Evolutionary conservation across 64 coral and sea anemone species (phyloP).

Genomic region (Dendronephthya gigantea): DNA sequence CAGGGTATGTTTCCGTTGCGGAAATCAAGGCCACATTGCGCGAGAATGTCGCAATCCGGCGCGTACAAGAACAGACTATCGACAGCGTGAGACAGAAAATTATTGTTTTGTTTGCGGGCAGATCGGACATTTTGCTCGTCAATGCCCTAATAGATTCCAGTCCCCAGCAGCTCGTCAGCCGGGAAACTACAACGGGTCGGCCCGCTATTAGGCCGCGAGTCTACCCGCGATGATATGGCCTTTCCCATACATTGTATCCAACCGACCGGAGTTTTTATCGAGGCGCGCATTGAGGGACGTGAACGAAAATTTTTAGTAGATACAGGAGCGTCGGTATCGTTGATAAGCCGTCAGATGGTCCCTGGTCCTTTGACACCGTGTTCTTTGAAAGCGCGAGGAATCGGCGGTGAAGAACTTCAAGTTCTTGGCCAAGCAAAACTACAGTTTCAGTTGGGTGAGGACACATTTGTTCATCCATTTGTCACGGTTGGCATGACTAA

Average conservation of each 20-base stretch:
- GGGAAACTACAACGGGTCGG: not conserved
- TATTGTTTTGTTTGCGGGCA: not conserved
- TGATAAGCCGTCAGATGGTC: not conserved
- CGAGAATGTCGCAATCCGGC: not conserved
- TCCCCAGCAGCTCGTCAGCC: not conserved
- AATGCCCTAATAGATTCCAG: not conserved
- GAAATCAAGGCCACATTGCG: not conserved
- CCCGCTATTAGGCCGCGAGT: not conserved
- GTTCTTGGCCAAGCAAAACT: not conserved
- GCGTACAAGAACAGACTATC: no score
- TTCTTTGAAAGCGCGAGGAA: not conserved
- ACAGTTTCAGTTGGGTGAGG: not conserved
- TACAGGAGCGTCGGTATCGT: not conserved
- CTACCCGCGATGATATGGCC: not conserved
- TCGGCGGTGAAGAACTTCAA: not conserved
- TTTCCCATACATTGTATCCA: not conserved
- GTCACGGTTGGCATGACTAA: not conserved
- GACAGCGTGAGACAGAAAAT: no score
- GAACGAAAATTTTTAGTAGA: not conserved
- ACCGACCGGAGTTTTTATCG: not conserved
- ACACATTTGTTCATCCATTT: not conserved
- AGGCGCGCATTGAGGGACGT: not conserved
- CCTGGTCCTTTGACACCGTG: not conserved
- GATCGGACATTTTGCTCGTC: not conserved
- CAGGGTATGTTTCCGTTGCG: not conserved